Evolutionary conservation across 92 coral and sea anemone genomes (phyloP).

Genomic region (Desmophyllum pertusum): DNA sequence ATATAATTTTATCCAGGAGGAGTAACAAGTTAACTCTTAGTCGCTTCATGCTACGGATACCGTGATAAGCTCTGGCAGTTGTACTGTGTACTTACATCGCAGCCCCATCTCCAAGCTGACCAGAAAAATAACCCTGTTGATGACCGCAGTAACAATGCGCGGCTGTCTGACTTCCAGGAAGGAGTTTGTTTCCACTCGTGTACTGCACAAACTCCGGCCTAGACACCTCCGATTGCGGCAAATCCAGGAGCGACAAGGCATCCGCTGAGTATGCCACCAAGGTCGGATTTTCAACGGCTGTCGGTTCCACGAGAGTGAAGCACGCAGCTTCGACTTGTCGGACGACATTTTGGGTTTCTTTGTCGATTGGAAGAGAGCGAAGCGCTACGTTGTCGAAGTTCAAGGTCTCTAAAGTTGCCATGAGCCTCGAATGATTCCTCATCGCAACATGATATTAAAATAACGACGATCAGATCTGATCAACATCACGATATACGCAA

Average conservation of each 20-base stretch:
- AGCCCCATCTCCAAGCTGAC: conserved; percentile 99
- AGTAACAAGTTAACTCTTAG: too few relatives aligned
- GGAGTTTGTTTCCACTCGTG: conserved; percentile 85
- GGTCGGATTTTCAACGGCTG: conserved; percentile 78
- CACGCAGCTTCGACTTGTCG: conserved; percentile 87
- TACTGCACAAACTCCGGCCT: conserved; percentile 82
- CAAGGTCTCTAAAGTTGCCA: conserved; percentile 87
- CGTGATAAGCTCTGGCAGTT: background rate
- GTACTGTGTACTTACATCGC: conserved; percentile 75
- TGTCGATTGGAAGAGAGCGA: conserved; percentile 82
- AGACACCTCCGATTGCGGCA: conserved; percentile 66
- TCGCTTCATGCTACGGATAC: too few relatives aligned
- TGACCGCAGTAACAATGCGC: conserved; percentile 99
- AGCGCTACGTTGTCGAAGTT: conserved; percentile 85
- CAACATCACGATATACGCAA: background rate
- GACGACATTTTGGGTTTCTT: conserved; percentile 70
- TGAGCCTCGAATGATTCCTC: too few relatives aligned
- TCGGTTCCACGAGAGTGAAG: conserved; percentile 80
- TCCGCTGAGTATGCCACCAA: conserved; percentile 71
- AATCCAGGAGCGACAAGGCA: conserved; percentile 79
- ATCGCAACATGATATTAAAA: background rate
- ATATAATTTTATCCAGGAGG: too few relatives aligned
- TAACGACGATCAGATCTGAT: background rate
- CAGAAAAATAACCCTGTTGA: conserved; percentile 93
- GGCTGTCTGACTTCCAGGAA: conserved; percentile 92